Base-by-base conservation (phyloP, 2,888 invertebrate species). In the Chymomyza amoena region DNA sequence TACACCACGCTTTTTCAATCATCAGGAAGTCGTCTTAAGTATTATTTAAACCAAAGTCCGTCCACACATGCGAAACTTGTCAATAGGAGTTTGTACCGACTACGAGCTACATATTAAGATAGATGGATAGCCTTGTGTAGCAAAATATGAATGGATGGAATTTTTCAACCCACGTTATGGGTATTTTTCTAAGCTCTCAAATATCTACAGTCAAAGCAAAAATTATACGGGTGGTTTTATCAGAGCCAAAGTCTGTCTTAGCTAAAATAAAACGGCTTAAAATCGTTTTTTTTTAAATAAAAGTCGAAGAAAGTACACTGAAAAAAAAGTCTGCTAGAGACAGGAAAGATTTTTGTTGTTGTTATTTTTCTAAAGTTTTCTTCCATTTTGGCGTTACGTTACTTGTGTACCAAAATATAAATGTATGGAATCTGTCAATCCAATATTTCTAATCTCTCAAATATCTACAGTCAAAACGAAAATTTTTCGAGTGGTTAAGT, bases 1-100 rank as follows among this genome's bases (percentile, higher is more conserved):
- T 72, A 36, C 15, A 72, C 68, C 70, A 66, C 70, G 70, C 66
- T 69, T 76, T 76, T 80, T 79, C 79, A 79, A 70, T 73, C 70
- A 76, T 57, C 56, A 77, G 76, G 78, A 79, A 78, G 70, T 72
- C 54, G 71, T 62, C 56, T 68, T 52, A 68, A 66, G 67, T 65
- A 68, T 68, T 61, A 39, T 54, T 54, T 54, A 45, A 45, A 13
- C 39, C 39, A 45, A 45, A 9, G 39, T 45, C 39, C 4, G 32
- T 45, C 39, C 39, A 45, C 39, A 45, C 39, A 45, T 45, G 39
- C 39, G 13, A 45, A 45, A 45, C 39, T 45, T 45, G 39, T 16
- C 51, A 10, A 51, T 15, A 28, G 28, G 16, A 25, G 64, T 54
- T 65, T 57, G 70, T 20, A 67, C 73, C 66, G 72, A 76, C 66